These are phyloP conservation scores for Enteromius treurensis DNA, from an alignment of 2,797 vertebrate genomes.

Conservation along the genomic window DNA sequence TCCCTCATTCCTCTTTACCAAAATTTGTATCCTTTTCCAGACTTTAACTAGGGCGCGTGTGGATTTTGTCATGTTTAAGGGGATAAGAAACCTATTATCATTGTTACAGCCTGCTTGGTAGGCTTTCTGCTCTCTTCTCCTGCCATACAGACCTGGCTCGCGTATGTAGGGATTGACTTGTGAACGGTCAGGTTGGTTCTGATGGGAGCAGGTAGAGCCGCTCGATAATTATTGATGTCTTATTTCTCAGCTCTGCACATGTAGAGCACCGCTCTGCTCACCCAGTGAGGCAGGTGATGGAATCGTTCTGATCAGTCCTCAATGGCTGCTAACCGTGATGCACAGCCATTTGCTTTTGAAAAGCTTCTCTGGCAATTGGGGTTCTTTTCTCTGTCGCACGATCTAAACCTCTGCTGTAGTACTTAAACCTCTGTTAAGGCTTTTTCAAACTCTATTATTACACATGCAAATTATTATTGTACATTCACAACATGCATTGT, in stretches of 20 bases:
- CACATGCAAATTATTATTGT: too few species aligned
- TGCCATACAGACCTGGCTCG: slow-evolving; percentile 8
- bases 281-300: slow-evolving; percentile 51
- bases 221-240: slow-evolving; percentile 65
- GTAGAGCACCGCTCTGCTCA: slow-evolving; percentile 41
- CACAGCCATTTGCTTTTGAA: slow-evolving; percentile 53
- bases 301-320: slow-evolving; percentile 54
- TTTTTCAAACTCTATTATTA: neutral
- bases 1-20: slow-evolving; percentile 97
- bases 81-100: slow-evolving; percentile 16
- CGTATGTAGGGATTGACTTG: slow-evolving; percentile 30
- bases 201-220: slow-evolving; percentile 45
- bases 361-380: slow-evolving; percentile 47
- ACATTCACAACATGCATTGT: neutral
- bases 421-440: neutral
- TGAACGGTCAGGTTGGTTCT: slow-evolving; percentile 1
- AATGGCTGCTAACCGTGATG: slow-evolving; percentile 47
- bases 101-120: slow-evolving; percentile 13
- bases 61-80: slow-evolving; percentile 7
- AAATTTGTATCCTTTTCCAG: slow-evolving; percentile 95
- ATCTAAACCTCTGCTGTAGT: slow-evolving; percentile 7
- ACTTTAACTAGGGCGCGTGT: neutral
- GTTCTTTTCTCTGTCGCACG: slow-evolving; percentile 4
- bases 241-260: slow-evolving; percentile 51
- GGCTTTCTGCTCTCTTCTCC: neutral